Evolutionary conservation across 2,797 vertebrate genomes (phyloP).

Genomic region (Xenops minutus): DNA sequence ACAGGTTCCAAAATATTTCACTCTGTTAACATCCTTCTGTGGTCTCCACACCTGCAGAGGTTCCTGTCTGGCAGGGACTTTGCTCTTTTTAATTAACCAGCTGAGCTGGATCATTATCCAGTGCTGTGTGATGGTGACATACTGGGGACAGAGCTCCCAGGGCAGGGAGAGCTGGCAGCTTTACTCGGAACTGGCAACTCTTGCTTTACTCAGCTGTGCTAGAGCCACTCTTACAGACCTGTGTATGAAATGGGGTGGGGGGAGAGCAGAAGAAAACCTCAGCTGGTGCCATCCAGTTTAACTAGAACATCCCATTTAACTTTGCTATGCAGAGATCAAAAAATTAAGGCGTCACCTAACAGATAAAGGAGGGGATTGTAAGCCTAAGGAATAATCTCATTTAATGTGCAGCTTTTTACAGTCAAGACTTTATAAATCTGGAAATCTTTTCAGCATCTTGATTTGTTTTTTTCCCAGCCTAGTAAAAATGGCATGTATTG

Average conservation of each 20-base stretch:
- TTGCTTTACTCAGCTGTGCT: neutral
- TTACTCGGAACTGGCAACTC: neutral
- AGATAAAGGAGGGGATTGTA: neutral
- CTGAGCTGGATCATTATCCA: neutral
- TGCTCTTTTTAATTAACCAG: neutral
- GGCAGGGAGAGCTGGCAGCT: neutral
- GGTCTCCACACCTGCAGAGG: neutral
- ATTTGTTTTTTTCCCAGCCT: too few relatives aligned
- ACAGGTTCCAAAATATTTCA: neutral
- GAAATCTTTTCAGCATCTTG: neutral
- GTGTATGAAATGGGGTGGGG: rapidly evolving
- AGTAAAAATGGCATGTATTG: neutral
- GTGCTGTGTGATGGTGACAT: neutral
- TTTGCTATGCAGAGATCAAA: neutral
- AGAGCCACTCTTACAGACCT: neutral
- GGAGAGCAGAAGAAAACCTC: neutral
- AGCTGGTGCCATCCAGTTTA: neutral
- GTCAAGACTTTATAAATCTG: neutral
- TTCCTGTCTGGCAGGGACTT: neutral
- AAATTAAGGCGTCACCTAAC: neutral
- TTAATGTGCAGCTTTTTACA: neutral
- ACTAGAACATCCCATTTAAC: neutral
- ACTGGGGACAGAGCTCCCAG: neutral
- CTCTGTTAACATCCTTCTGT: neutral
- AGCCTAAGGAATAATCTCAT: neutral